A percentile compares a stretch with the other conserved stretches of the same genome.
Conservation (phyloP, 2,113 vertebrate genomes). For the Falcunculus frontatus region DNA sequence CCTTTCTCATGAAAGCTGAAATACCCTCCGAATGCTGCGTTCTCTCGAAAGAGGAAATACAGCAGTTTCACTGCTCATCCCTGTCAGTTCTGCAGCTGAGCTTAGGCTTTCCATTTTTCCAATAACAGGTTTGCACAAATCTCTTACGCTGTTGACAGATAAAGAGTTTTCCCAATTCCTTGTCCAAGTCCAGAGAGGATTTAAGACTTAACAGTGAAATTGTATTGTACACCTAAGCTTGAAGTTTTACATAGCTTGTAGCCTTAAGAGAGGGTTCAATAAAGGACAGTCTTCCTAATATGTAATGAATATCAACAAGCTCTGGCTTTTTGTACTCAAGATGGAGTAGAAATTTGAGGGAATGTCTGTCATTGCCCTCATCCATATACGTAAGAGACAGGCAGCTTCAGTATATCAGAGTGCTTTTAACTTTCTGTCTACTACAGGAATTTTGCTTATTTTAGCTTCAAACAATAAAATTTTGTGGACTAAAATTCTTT, state of each 20-base stretch:
- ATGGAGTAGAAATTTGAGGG: not conserved
- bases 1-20: not conserved
- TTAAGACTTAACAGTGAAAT: not conserved
- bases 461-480: not conserved
- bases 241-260: not conserved
- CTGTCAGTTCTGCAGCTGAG: not conserved
- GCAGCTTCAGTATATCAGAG: not conserved
- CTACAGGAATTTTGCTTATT: not conserved
- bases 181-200: not conserved
- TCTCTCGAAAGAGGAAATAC: not conserved
- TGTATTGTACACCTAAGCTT: not conserved
- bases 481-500: not conserved
- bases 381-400: not conserved
- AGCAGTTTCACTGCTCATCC: not conserved
- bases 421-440: not conserved
- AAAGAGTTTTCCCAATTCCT: not conserved
- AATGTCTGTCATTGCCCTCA: not conserved
- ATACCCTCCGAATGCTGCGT: rapidly evolving
- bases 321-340: not conserved
- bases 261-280: not conserved
- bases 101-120: not conserved
- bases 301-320: not conserved
- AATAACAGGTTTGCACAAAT: not conserved
- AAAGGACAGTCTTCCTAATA: not conserved
- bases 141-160: not conserved